Conservation (phyloP, 2,113 vertebrate species). For the Hemicordylus capensis region DNA sequence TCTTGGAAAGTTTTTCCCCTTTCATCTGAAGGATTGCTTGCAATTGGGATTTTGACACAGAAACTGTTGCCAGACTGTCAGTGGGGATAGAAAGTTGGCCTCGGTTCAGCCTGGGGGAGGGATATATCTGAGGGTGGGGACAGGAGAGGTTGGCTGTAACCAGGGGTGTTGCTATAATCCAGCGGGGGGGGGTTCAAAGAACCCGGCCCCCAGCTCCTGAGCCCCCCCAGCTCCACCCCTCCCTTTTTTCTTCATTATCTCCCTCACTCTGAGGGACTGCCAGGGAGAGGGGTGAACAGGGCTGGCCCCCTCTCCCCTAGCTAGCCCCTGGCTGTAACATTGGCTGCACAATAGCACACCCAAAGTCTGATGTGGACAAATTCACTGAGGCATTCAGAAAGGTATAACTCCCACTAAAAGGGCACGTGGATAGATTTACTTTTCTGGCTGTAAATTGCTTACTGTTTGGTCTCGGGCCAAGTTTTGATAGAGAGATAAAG, state of each 20-base stretch:
- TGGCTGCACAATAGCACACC: background rate
- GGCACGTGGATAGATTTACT: constrained; percentile 59
- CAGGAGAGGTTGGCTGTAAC: background rate
- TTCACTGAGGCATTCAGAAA: constrained; percentile 40
- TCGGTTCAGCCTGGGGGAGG: background rate
- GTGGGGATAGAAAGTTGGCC: background rate
- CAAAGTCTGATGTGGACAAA: background rate
- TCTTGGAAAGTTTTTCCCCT: constrained; percentile 5
- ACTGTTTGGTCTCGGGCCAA: constrained; percentile 65
- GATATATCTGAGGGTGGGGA: background rate
- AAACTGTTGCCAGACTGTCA: background rate
- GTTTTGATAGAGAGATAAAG: constrained; percentile 75
- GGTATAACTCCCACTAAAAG: constrained; percentile 45
- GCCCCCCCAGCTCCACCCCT: too few species aligned
- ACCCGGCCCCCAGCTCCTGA: too few species aligned
- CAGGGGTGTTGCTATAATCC: too few species aligned
- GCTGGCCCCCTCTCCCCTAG: too few species aligned
- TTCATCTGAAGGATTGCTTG: background rate
- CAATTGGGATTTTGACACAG: background rate
- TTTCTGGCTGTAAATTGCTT: constrained; percentile 65
- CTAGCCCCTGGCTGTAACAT: too few species aligned
- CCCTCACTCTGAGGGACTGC: too few species aligned
- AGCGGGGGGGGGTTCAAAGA: too few species aligned
- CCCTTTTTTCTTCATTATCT: too few species aligned
- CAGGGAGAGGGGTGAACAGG: too few species aligned